Evolutionary conservation across 1,140 invertebrate genomes (phyloP).

Genomic region (Condylostylus longicornis): DNA sequence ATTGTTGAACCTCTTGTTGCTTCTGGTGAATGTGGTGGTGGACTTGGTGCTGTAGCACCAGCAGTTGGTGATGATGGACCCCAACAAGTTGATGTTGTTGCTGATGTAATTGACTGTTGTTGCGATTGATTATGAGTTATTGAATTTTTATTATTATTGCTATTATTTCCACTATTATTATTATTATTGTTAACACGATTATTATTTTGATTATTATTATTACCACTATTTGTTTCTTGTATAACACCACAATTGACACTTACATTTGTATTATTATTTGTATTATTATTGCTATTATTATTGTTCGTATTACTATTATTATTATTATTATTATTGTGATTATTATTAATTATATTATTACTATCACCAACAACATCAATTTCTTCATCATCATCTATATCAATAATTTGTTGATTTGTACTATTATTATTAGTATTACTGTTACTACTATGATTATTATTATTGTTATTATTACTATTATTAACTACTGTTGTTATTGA

Average conservation of each 20-base stretch:
- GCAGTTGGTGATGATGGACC: conserved; percentile 55
- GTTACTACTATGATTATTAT: not conserved
- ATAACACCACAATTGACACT: too few relatives aligned
- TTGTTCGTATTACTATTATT: not conserved
- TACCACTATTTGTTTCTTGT: too few relatives aligned
- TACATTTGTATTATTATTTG: too few relatives aligned
- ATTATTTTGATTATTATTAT: too few relatives aligned
- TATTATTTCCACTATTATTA: not conserved
- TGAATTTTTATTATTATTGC: conserved; percentile 29
- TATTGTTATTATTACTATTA: too few relatives aligned
- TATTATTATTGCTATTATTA: conserved; percentile 33
- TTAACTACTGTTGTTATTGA: too few relatives aligned
- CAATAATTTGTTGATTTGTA: too few relatives aligned
- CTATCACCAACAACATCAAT: conserved; percentile 62
- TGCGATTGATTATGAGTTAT: conserved; percentile 20
- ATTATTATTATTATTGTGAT: not conserved
- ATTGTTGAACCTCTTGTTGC: conserved; percentile 38
- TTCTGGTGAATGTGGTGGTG: conserved; percentile 44
- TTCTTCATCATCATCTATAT: conserved; percentile 56
- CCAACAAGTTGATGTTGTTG: conserved; percentile 42
- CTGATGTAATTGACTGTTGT: conserved; percentile 19
- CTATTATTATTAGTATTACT: conserved; percentile 7
- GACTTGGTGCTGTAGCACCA: conserved; percentile 54
- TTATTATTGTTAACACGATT: not conserved
- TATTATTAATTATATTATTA: conserved; percentile 6